phyloP scores from a whole-genome alignment of 2,888 invertebrate genomes.

The Alloplasta piceator region DNA sequence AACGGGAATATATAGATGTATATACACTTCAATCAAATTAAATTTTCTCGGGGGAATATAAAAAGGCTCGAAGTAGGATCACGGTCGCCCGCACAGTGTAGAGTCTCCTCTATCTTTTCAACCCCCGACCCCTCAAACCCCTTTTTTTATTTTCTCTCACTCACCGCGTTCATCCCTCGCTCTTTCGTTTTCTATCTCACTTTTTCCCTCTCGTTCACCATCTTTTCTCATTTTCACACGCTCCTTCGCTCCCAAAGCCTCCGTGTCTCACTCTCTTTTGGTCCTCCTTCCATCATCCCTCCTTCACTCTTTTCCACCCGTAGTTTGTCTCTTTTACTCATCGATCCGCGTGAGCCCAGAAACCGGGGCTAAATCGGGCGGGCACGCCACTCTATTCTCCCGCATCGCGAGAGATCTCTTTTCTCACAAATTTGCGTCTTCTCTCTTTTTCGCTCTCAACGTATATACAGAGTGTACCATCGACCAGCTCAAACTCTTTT shows the following conservation, averaged over 20 bases:
- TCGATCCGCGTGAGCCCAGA: constrained; percentile 48
- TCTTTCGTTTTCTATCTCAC: constrained; percentile 17
- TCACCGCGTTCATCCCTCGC: constrained; percentile 23
- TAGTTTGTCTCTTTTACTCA: constrained; percentile 44
- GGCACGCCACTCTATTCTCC: constrained; percentile 46
- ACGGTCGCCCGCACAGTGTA: constrained; percentile 27
- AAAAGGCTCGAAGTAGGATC: constrained; percentile 49
- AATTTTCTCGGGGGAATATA: constrained; percentile 45
- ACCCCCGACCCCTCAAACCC: constrained; percentile 1
- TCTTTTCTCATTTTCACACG: constrained; percentile 14
- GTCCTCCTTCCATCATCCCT: constrained; percentile 18
- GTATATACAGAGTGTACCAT: constrained; percentile 15
- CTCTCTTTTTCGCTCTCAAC: constrained; percentile 21
- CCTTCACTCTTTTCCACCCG: neutral
- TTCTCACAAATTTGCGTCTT: constrained; percentile 28
- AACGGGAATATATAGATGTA: constrained; percentile 24
- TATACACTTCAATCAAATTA: constrained; percentile 45
- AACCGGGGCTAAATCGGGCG: constrained; percentile 54
- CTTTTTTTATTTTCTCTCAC: constrained; percentile 7
- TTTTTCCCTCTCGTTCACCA: constrained; percentile 3
- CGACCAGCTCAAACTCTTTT: constrained; percentile 17
- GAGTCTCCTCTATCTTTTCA: constrained; percentile 43
- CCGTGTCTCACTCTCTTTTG: constrained; percentile 42
- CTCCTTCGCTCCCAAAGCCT: constrained; percentile 15
- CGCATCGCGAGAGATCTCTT: constrained; percentile 23